Evolutionary conservation across 2,888 invertebrate genomes (phyloP), one percentile per base, ranked within the genome.

Genomic region (Temnothorax ravouxi): DNA sequence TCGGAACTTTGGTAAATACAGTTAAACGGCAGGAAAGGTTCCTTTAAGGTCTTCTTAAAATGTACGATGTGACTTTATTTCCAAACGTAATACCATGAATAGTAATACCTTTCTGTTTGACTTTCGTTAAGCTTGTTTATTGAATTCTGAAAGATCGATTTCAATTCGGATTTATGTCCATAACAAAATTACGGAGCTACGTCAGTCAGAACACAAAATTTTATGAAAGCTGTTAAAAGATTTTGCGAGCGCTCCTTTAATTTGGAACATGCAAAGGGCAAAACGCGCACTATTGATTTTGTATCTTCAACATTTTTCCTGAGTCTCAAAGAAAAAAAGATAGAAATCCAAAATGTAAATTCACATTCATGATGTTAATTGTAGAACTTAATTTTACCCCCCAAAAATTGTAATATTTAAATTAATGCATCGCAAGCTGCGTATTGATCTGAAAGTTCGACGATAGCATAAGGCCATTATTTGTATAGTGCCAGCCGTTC

Each of bases 281-380:
- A 29, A 29, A 29, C 29, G 29, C 29, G 29, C 54, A 47, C 34
- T 82, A 75, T 75, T 75, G 67, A 21, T 61, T 9, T 41, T 18
- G 5, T 15, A 15, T 34, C 34, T 34, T 34, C 47, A 47, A 47
- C 13, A 29, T 52, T 15, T 34, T 38, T 41, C 21, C 38, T 34
- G 9, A 6, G 38, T 61, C 34, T 52, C 13, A 8, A 21, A 15
- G n/a, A 15, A 34, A 34, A 34, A 2, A 52, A 25, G 8, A 52
- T 15, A 41, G 21, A 52, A 47, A 2, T 18, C 11, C 3, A 21
- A 47, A 47, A 47, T 47, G 5, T 47, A 34, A 64, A 50, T 50
- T 29, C 34, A 15, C 5, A 8, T 5, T 18, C 13, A n/a, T 15
- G 34, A 50, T 34, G 9, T 34, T 34, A 6, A 34, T 9, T 29